Percentiles rank a stretch among this genome's conserved stretches.
These are phyloP conservation scores for Dryobota labecula DNA, from an alignment of 2,888 invertebrate species.

Conservation along the genomic window DNA sequence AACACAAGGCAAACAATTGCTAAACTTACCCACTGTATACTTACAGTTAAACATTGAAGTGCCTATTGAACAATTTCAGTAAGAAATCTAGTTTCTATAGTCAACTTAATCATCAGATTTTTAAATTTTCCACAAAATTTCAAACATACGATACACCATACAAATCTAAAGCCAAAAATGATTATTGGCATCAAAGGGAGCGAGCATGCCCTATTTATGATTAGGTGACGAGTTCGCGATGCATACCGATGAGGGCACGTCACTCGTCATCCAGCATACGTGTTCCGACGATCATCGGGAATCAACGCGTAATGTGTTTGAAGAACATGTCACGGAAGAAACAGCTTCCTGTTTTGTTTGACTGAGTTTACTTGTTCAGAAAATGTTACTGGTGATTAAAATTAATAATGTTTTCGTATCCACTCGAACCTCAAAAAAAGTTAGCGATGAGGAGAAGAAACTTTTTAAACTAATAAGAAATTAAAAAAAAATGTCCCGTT, in stretches of 20 bases:
- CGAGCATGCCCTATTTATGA: constrained; percentile 77
- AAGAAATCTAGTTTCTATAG: background rate
- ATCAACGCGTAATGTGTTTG: constrained; percentile 67
- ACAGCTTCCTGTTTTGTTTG: constrained; percentile 16
- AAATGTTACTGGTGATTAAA: background rate
- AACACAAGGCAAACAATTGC: background rate
- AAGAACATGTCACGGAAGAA: constrained; percentile 35
- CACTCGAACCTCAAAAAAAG: background rate
- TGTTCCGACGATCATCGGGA: constrained; percentile 69
- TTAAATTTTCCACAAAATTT: constrained; percentile 26
- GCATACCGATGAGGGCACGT: constrained; percentile 80
- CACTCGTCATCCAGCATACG: constrained; percentile 75
- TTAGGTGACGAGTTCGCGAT: constrained; percentile 71
- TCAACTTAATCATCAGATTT: background rate
- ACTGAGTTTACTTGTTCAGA: background rate
- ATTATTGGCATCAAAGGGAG: constrained; percentile 63
- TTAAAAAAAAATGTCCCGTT: constrained; percentile 32
- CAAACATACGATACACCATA: constrained; percentile 44
- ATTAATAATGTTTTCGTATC: background rate
- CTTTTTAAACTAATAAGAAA: constrained; percentile 10
- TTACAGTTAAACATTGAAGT: background rate
- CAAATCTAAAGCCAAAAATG: constrained; percentile 52
- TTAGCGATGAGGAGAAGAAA: background rate
- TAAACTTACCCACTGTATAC: background rate
- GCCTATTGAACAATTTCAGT: too few relatives aligned